Evolutionary conservation across 2,888 invertebrate genomes (phyloP).

Genomic region (Drosophila cognata): DNA sequence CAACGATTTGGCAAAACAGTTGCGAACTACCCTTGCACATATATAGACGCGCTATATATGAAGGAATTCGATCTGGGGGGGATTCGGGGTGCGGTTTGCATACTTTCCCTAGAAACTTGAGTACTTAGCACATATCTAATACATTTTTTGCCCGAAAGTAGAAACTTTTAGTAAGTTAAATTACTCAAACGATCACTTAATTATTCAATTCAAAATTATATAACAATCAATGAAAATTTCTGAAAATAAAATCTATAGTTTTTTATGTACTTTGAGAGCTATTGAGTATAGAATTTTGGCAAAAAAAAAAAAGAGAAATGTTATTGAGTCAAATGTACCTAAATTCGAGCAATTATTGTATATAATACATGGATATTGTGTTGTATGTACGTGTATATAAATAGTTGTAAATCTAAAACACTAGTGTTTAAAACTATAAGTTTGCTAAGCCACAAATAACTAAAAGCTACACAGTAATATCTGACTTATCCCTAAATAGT

Average conservation of each 20-base stretch:
- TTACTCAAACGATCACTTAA: not conserved
- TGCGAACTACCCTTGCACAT: constrained; percentile 44
- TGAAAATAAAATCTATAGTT: not conserved
- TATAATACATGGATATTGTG: not conserved
- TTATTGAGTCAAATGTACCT: not conserved
- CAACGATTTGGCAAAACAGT: constrained; percentile 79
- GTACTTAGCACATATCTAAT: constrained; percentile 18
- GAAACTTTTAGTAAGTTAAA: not conserved
- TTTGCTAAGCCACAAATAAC: constrained; percentile 79
- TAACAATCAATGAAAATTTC: not conserved
- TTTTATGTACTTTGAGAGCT: not conserved
- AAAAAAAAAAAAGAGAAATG: not conserved
- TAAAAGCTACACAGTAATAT: constrained; percentile 47
- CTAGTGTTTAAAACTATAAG: constrained; percentile 77
- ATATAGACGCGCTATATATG: constrained; percentile 27
- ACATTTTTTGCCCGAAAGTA: not conserved
- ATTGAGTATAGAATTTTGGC: not conserved
- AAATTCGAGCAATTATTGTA: not conserved
- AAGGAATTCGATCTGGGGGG: constrained; percentile 23
- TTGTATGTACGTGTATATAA: constrained; percentile 25
- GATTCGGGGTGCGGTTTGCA: not conserved
- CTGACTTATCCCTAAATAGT: constrained; percentile 18
- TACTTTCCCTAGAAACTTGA: constrained; percentile 47
- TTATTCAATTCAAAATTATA: not conserved
- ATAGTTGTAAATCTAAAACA: constrained; percentile 55